Evolutionary conservation across 2,113 vertebrate genomes (phyloP), one percentile per base, ranked within the genome.

Genomic region (Ammodytes dubius): DNA sequence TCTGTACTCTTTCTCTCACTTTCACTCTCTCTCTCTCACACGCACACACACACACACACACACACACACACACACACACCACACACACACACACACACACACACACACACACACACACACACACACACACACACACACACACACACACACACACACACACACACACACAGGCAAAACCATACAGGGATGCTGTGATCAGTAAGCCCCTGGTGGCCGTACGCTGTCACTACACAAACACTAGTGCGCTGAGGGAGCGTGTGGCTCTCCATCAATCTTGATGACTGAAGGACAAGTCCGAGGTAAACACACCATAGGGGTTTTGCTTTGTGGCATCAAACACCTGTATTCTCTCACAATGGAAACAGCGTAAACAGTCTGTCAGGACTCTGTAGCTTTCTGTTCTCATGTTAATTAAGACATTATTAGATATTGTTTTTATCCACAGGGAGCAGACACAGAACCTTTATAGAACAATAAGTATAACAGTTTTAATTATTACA

Each of bases 151-250:
- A 54, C 66, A 65, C 64, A 71, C 79, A 61, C 27, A 74, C 58
- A 76, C 69, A 70, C 73, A 47, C 58, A 54, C 14, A 68, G 0
- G 76, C 27, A 63, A 2, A n/a, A n/a, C n/a, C n/a, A n/a, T n/a
- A n/a, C 27, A 27, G 27, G 27, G 27, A 27, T 65, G 39, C 70
- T 74, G 81, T 64, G 88, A 88, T 81, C 85, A 76, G 78, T 88
- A 71, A 89, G 93, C 94, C 94, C 83, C 94, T 88, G 74, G 94
- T 95, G 94, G 93, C 49, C 46, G 27, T 12, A 54, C 45, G 2
- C 13, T 59, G 90, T 56, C 86, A 95, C 83, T 93, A 86, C 94
- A 93, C 47, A 82, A 80, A 79, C 74, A 81, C 72, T 50, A 37
- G 61, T 10, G 68, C 12, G 70, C 81, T 43, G 45, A 70, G 77